Evolutionary conservation across 2,113 vertebrate genomes (phyloP).

Genomic region (Nanger granti): DNA sequence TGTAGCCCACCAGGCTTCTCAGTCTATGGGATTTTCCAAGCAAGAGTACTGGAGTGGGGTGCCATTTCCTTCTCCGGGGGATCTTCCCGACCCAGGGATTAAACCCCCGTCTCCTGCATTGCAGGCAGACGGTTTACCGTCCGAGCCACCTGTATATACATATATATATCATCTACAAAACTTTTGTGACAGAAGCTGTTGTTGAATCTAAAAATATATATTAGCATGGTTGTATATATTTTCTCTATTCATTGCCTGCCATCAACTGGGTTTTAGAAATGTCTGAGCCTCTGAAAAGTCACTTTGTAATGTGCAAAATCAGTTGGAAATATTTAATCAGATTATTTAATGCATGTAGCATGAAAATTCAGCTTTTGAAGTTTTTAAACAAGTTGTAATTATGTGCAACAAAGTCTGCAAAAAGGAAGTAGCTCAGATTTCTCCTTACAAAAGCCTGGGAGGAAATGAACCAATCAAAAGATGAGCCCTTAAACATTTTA

Average conservation of each 20-base stretch:
- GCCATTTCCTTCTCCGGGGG: too few species aligned
- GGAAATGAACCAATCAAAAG: constrained; percentile 10
- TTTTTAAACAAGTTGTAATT: not conserved
- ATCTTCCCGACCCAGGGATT: too few species aligned
- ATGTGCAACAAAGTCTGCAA: constrained; percentile 5
- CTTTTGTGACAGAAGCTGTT: not conserved
- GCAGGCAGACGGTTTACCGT: too few species aligned
- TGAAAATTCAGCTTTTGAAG: constrained; percentile 3
- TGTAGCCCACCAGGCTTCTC: too few species aligned
- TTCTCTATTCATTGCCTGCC: not conserved
- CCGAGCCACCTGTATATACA: too few species aligned
- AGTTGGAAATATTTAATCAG: constrained; percentile 28
- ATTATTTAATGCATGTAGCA: not conserved
- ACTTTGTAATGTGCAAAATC: constrained; percentile 17
- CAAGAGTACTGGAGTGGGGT: too few species aligned
- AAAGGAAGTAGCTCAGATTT: constrained; percentile 9
- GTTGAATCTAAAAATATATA: not conserved
- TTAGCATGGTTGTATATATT: not conserved
- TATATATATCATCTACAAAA: not conserved
- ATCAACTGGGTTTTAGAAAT: constrained; percentile 8
- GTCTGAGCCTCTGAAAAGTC: not conserved
- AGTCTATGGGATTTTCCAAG: too few species aligned
- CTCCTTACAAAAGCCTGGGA: not conserved
- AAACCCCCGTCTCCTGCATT: too few species aligned
- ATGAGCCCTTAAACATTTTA: not conserved